Evolutionary conservation across 37 sponge, comb jelly and placozoan genomes (phyloP).

Genomic region (Ephydatia muelleri): DNA sequence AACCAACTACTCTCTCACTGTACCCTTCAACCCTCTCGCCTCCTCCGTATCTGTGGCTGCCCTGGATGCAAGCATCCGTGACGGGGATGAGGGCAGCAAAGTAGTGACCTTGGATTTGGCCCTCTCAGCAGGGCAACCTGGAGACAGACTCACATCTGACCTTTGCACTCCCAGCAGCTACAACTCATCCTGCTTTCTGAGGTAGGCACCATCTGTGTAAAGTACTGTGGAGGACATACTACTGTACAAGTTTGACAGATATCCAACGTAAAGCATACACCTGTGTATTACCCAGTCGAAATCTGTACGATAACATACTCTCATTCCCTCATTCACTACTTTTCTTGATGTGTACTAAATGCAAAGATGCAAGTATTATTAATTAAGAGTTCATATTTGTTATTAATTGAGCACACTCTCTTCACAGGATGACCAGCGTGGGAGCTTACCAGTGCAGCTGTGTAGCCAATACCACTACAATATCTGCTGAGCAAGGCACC

Average conservation of each 20-base stretch:
- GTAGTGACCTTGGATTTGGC: slow-evolving; percentile 14
- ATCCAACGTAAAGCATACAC: no score
- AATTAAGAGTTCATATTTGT: no score
- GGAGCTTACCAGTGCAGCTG: slow-evolving; percentile 11
- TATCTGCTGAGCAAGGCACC: neutral
- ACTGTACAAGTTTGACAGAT: no score
- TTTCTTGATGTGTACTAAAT: no score
- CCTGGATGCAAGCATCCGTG: slow-evolving; percentile 34
- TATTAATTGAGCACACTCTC: neutral
- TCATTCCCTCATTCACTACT: no score
- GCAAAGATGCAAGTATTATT: no score
- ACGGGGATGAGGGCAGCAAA: slow-evolving; percentile 14
- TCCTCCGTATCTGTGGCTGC: slow-evolving; percentile 16
- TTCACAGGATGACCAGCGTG: neutral
- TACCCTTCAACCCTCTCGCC: slow-evolving; percentile 9
- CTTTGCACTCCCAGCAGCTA: neutral
- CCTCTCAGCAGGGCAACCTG: slow-evolving; percentile 3
- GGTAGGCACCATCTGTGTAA: neutral
- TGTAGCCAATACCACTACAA: neutral
- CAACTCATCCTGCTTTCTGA: neutral
- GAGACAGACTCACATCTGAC: slow-evolving; percentile 16
- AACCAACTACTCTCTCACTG: slow-evolving; percentile 24
- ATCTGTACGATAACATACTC: neutral
- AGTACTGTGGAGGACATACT: no score
- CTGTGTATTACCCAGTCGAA: no score